phyloP scores from a whole-genome alignment of 2,888 invertebrate species.

The Linnaemya vulpina region DNA sequence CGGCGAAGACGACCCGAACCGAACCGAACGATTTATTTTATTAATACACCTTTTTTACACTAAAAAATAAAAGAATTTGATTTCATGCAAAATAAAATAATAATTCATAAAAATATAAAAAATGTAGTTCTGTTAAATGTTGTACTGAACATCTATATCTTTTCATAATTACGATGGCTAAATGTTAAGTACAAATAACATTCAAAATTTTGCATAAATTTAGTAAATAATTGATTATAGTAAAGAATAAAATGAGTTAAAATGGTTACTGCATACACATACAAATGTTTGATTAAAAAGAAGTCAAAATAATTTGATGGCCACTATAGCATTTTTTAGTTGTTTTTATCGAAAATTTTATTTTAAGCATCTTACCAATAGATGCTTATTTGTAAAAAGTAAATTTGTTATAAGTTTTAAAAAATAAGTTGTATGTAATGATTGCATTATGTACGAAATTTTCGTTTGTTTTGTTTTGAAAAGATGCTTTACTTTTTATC shows the following conservation, averaged over 20 bases:
- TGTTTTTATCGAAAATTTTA: constrained; percentile 20
- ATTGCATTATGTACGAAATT: constrained; percentile 4
- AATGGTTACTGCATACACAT: constrained; percentile 71
- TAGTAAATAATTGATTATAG: background rate
- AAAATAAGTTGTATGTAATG: background rate
- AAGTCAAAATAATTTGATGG: constrained; percentile 43
- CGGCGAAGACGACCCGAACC: constrained; percentile 75
- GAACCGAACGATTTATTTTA: constrained; percentile 66
- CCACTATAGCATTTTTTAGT: constrained; percentile 41
- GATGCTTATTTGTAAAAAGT: constrained; percentile 8
- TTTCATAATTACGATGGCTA: constrained; percentile 26
- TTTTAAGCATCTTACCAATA: constrained; percentile 35
- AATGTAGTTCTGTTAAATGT: constrained; percentile 25
- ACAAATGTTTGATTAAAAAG: constrained; percentile 50
- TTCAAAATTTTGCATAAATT: constrained; percentile 13
- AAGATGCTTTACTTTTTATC: constrained; percentile 62
- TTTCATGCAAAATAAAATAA: constrained; percentile 39
- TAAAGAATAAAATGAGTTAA: constrained; percentile 43
- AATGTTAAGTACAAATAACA: constrained; percentile 61
- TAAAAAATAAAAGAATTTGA: constrained; percentile 37
- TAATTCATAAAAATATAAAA: constrained; percentile 42
- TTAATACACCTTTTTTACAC: constrained; percentile 60
- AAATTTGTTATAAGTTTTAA: constrained; percentile 3
- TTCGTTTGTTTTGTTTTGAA: constrained; percentile 29
- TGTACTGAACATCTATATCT: constrained; percentile 15